Evolutionary conservation across 2,113 vertebrate species (phyloP).

Genomic region (Sialia sialis): DNA sequence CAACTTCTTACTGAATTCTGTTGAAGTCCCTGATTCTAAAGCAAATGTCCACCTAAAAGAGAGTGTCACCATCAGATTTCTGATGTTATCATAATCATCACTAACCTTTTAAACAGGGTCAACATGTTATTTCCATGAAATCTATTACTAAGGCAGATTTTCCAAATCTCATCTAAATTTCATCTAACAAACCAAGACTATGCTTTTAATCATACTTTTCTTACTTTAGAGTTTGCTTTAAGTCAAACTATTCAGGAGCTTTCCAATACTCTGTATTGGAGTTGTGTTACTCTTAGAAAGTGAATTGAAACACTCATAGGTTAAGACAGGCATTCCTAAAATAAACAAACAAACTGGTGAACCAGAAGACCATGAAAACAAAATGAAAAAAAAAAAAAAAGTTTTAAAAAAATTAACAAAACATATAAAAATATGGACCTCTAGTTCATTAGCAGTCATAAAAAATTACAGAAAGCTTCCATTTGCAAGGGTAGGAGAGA

Average conservation of each 20-base stretch:
- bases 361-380: not conserved
- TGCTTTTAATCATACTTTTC: not conserved
- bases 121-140: not conserved
- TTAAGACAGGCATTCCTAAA: not conserved
- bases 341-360: not conserved
- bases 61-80: not conserved
- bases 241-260: not conserved
- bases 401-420: not conserved
- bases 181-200: not conserved
- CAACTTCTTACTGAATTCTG: not conserved
- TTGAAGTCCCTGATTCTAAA: not conserved
- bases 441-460: not conserved
- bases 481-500: not conserved
- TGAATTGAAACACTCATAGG: not conserved
- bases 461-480: not conserved
- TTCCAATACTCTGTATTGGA: not conserved
- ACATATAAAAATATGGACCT: not conserved
- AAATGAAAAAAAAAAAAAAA: not conserved
- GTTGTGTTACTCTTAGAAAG: not conserved
- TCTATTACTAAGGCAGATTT: not conserved
- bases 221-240: not conserved
- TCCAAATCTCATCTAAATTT: not conserved
- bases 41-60: not conserved
- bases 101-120: not conserved
- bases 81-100: not conserved